Evolutionary conservation across 2,888 invertebrate genomes (phyloP).

Genomic region (Dromius quadrimaculatus): DNA sequence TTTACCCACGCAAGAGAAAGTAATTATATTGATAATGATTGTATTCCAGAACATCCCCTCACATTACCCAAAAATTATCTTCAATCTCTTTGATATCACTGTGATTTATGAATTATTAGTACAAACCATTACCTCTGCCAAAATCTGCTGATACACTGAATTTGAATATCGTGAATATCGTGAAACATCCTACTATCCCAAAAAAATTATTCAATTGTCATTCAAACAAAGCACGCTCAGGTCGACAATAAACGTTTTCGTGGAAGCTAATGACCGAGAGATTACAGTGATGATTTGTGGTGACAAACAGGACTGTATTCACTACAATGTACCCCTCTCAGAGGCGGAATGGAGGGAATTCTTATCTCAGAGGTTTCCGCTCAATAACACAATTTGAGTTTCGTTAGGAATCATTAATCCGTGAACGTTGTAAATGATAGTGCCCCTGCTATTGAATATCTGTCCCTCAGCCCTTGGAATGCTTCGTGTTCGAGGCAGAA

Average conservation of each 20-base stretch:
- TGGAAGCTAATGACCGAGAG: constrained; percentile 44
- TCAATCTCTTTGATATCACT: constrained; percentile 4
- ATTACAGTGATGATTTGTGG: constrained; percentile 44
- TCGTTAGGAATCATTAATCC: constrained; percentile 59
- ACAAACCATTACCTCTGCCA: constrained; percentile 13
- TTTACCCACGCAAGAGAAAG: no score
- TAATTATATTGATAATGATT: no score
- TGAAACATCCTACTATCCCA: no score
- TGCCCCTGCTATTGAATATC: constrained; percentile 3
- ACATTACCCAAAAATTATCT: constrained; percentile 23
- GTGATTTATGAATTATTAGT: constrained; percentile 14
- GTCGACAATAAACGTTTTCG: constrained; percentile 38
- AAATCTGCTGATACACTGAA: neutral
- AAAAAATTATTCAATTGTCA: constrained; percentile 46
- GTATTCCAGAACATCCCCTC: no score
- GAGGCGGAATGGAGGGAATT: constrained; percentile 50
- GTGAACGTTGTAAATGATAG: constrained; percentile 20
- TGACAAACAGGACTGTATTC: constrained; percentile 21
- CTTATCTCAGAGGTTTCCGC: constrained; percentile 65
- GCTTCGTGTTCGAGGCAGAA: constrained; percentile 2
- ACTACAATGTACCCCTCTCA: neutral
- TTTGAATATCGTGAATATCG: neutral
- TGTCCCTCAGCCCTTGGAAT: constrained; percentile 6
- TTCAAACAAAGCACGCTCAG: constrained; percentile 35
- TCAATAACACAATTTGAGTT: constrained; percentile 65